Evolutionary conservation across 2,797 vertebrate species (phyloP).

Genomic region (Tadarida brasiliensis): DNA sequence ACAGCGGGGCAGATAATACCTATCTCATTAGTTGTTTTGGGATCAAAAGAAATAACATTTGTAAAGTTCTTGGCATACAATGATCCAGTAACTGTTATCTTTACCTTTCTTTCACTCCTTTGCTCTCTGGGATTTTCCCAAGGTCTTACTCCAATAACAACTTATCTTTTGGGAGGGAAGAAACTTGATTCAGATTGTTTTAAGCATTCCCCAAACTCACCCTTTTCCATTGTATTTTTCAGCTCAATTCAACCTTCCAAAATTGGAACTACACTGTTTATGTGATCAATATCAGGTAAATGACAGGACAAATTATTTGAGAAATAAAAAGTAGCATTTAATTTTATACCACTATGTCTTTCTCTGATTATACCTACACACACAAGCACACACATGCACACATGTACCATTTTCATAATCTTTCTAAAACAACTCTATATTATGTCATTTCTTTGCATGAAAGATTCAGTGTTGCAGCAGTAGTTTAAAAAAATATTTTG

Average conservation of each 20-base stretch:
- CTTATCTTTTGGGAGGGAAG: conserved; percentile 59
- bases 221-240: conserved; percentile 85
- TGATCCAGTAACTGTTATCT: background rate
- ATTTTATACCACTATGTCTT: background rate
- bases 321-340: background rate
- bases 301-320: conserved; percentile 35
- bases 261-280: conserved; percentile 93
- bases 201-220: conserved; percentile 34
- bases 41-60: background rate
- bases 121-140: conserved; percentile 45
- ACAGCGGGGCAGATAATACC: background rate
- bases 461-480: background rate
- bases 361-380: background rate
- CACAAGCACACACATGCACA: background rate
- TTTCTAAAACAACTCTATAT: background rate
- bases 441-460: background rate
- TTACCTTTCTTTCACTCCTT: conserved; percentile 17
- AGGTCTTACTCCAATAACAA: conserved; percentile 6
- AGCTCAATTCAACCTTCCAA: conserved; percentile 95
- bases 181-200: conserved; percentile 45
- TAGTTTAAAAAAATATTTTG: background rate
- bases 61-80: background rate
- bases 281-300: conserved; percentile 93
- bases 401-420: background rate
- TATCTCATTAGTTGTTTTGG: background rate